Base-by-base conservation (phyloP, 2,797 vertebrate genomes). In the Aplochiton taeniatus region DNA sequence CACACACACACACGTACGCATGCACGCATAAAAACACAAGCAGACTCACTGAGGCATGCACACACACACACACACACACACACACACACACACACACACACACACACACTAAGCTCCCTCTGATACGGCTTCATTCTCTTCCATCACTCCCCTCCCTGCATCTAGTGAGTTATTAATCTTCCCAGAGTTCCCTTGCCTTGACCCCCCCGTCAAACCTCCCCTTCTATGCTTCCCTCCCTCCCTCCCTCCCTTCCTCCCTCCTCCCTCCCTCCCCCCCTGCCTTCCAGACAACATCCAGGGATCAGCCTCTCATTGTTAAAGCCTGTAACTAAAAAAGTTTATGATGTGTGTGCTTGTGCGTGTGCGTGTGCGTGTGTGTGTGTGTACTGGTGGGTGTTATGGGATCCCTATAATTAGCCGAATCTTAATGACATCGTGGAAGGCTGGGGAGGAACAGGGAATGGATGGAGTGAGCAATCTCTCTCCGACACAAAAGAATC, bases 401-500 rank as follows among this genome's bases (percentile, higher is more conserved):
- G 69, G 82, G 74, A 83, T 84, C 78, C 79, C 72, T 70, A 62
- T 88, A 86, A 90, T 89, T 90, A 88, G 76, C 74, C 60, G 48
- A 52, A 61, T 75, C 80, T 79, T 88, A 89, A 88, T 86, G 80
- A 82, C 84, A 85, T 86, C 87, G 71, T 75, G 66, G 60, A 61
- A 69, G 65, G 78, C 66, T 59, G 79, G 68, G 58, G 67, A 11
- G n/a, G 46, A 66, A n/a, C n/a, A 69, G 73, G 80, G 69, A 69
- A 72, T 70, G 69, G 76, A 72, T 70, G 77, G 73, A 66, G 77
- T 74, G 78, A 76, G 74, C 86, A 84, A 85, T 87, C 82, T 86
- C 77, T 65, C 75, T 73, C 42, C 80, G 86, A 90, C 87, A 91
- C 85, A 91, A 91, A 90, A 86, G 87, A 87, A 89, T 90, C 87